Evolutionary conservation across 2,797 vertebrate genomes (phyloP), one percentile per base, ranked within the genome.

Genomic region (Megalops cyprinoides): DNA sequence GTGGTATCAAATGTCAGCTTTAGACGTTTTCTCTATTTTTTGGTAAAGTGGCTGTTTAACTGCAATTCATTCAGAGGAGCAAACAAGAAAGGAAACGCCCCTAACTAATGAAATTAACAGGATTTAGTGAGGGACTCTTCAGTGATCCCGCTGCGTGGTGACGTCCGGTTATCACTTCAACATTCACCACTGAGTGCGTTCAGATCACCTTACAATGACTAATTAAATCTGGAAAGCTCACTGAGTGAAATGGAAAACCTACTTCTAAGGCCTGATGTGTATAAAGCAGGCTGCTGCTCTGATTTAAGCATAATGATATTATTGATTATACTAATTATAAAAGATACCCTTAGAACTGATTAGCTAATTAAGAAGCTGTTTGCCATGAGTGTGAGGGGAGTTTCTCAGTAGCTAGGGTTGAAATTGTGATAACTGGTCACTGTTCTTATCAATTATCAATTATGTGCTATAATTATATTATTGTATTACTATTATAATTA

Each of bases 241-340:
- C 91, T 91, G 85, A 83, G 90, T 86, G 86, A 81, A 88, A 88
- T 81, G 81, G 73, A 84, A 88, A 86, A 90, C 88, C 90, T 84
- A 87, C 87, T 88, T 92, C 87, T 88, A 88, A 90, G 88, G 85
- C 87, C 84, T 87, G 51, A 87, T 86, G 85, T 87, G 88, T 91
- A 91, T 90, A 90, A 90, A 74, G 58, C 67, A 49, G 8, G 46
- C 5, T 14, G 23, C 90, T 90, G 89, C 91, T 89, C 89, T 90
- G 89, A 91, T 92, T 90, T 90, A 90, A 88, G 87, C 87, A 89
- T 90, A 92, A 89, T 84, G 87, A 84, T 87, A 88, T 89, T 93
- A 91, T 91, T 92, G 91, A 94, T 92, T 91, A 91, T 79, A 89
- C 88, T 93, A 91, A 93, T 93, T 92, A 91, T 91, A 88, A 87